These are phyloP conservation scores for Pyrocephalus nanus DNA, from an alignment of 2,797 vertebrate species.

Conservation along the genomic window DNA sequence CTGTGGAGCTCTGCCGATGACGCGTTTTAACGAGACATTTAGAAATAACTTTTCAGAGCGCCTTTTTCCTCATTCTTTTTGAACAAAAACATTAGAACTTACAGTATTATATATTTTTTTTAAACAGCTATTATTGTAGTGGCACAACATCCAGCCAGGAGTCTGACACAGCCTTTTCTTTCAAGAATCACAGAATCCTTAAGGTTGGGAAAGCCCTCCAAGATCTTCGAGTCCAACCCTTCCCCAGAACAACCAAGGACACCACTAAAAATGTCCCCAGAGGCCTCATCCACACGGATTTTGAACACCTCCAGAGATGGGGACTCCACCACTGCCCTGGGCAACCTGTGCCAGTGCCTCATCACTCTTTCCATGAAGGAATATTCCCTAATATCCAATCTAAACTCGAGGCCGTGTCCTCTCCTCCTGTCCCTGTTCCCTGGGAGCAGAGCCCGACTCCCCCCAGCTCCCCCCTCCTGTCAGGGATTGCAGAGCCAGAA, in stretches of 20 bases:
- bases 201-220: background rate
- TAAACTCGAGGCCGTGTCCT: accelerated
- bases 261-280: background rate
- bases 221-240: background rate
- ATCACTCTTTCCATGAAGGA: background rate
- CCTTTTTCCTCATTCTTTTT: background rate
- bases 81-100: background rate
- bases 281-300: background rate
- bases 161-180: background rate
- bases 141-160: background rate
- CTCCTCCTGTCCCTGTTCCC: background rate
- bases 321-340: background rate
- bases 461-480: accelerated
- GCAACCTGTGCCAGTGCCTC: background rate
- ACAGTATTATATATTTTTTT: background rate
- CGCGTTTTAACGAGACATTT: background rate
- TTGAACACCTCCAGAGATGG: background rate
- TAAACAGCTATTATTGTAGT: background rate
- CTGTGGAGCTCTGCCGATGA: background rate
- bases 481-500: background rate
- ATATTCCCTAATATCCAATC: background rate
- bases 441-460: background rate
- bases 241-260: background rate
- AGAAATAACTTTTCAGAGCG: background rate
- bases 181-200: background rate